A percentile compares a stretch with the other conserved stretches of the same genome.
phyloP scores from a whole-genome alignment of 2,888 invertebrate genomes.

The Microplitis manilae region DNA sequence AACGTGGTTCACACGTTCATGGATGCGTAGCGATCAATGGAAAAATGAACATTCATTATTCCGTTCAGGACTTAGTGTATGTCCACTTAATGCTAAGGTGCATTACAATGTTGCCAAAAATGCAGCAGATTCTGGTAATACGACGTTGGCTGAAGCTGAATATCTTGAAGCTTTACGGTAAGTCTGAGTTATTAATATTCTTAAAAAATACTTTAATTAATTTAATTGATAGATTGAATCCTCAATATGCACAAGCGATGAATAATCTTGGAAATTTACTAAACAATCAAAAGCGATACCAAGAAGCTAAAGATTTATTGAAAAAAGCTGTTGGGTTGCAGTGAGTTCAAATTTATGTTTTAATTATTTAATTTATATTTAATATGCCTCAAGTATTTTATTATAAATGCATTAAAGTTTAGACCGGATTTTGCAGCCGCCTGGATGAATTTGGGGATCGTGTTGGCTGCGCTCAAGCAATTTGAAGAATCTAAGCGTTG shows the following conservation, averaged over 20 bases:
- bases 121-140: slow-evolving; percentile 82
- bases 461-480: slow-evolving; percentile 83
- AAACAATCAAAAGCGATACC: slow-evolving; percentile 79
- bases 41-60: slow-evolving; percentile 85
- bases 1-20: slow-evolving; percentile 66
- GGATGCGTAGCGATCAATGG: slow-evolving; percentile 83
- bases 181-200: slow-evolving; percentile 30
- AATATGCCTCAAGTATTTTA: background rate
- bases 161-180: slow-evolving; percentile 85
- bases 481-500: slow-evolving; percentile 82
- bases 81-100: slow-evolving; percentile 95
- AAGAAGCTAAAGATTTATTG: slow-evolving; percentile 83
- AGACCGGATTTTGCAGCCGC: slow-evolving; percentile 93
- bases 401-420: slow-evolving; percentile 49
- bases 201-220: slow-evolving; percentile 6
- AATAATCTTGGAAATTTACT: slow-evolving; percentile 93
- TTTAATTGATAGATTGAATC: slow-evolving; percentile 77
- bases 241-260: slow-evolving; percentile 92
- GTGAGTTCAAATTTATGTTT: slow-evolving; percentile 71
- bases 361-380: slow-evolving; percentile 12
- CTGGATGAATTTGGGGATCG: slow-evolving; percentile 99
- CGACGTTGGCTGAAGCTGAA: slow-evolving; percentile 80
- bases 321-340: slow-evolving; percentile 81
- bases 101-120: slow-evolving; percentile 94
- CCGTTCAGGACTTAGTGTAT: slow-evolving; percentile 85